phyloP scores from a whole-genome alignment of 2,797 vertebrate species.

The Esox lucius region DNA sequence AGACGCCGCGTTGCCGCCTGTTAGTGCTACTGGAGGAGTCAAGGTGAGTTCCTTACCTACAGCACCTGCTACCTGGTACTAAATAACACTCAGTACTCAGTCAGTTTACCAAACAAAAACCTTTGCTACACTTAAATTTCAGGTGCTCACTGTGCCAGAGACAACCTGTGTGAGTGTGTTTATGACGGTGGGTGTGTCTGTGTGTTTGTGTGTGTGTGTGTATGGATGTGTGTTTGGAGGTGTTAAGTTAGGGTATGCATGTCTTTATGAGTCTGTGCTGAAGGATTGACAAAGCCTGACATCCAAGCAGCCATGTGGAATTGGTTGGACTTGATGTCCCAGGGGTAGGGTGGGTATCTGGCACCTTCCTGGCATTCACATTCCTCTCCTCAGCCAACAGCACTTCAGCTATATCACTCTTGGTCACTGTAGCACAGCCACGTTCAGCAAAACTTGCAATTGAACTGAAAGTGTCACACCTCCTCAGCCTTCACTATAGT shows the following conservation, averaged over 20 bases:
- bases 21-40: conserved; percentile 88
- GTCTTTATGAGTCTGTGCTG: background rate
- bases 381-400: background rate
- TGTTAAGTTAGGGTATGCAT: background rate
- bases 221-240: background rate
- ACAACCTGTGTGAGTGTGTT: background rate
- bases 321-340: background rate
- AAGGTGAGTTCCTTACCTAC: conserved; percentile 75
- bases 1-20: conserved; percentile 86
- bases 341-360: background rate
- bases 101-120: background rate
- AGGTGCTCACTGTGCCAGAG: background rate
- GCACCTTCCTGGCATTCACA: background rate
- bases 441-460: background rate
- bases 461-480: background rate
- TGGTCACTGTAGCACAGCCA: background rate
- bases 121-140: background rate
- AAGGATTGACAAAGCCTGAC: background rate
- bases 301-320: background rate
- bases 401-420: background rate
- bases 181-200: background rate
- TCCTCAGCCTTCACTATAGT: background rate
- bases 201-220: background rate
- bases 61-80: background rate
- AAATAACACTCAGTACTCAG: conserved; percentile 2